A percentile compares a stretch with the other conserved stretches of the same genome.
Conservation (phyloP, 2,888 invertebrate genomes). For the Epinotia nisella region DNA sequence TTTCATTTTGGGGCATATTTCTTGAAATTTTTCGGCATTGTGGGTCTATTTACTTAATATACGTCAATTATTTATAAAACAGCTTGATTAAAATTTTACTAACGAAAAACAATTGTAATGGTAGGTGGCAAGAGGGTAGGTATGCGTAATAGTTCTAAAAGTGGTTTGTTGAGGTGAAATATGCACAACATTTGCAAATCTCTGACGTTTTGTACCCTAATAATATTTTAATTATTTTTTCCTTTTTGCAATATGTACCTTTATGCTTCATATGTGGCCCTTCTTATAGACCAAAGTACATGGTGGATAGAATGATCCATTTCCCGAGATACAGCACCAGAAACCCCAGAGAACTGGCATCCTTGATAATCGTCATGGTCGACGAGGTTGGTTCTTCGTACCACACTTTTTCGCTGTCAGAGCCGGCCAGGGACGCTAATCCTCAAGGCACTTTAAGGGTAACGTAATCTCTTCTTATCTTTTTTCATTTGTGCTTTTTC, state of each 20-base stretch:
- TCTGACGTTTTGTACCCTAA: neutral
- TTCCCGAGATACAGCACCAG: slow-evolving; percentile 54
- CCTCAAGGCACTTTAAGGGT: slow-evolving; percentile 60
- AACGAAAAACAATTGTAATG: too few species aligned
- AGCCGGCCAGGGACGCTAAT: slow-evolving; percentile 63
- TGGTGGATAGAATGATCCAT: slow-evolving; percentile 62
- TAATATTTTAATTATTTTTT: neutral
- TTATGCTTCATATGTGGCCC: neutral
- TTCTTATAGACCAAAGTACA: slow-evolving; percentile 70
- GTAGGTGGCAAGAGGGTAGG: too few species aligned
- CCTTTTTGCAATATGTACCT: neutral
- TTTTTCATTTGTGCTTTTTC: neutral
- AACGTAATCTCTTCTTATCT: slow-evolving; percentile 16
- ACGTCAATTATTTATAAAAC: too few species aligned
- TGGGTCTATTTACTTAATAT: too few species aligned
- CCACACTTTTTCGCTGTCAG: slow-evolving; percentile 63
- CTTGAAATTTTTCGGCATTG: too few species aligned
- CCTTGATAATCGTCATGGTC: slow-evolving; percentile 60
- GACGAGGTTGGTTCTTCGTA: slow-evolving; percentile 69
- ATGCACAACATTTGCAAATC: neutral
- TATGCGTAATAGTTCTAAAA: neutral
- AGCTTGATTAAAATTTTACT: too few species aligned
- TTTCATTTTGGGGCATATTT: too few species aligned
- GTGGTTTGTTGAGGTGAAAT: neutral
- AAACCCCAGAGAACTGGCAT: slow-evolving; percentile 52